phyloP scores from a whole-genome alignment of 23 tunicate species.

The Ascidia mentula region DNA sequence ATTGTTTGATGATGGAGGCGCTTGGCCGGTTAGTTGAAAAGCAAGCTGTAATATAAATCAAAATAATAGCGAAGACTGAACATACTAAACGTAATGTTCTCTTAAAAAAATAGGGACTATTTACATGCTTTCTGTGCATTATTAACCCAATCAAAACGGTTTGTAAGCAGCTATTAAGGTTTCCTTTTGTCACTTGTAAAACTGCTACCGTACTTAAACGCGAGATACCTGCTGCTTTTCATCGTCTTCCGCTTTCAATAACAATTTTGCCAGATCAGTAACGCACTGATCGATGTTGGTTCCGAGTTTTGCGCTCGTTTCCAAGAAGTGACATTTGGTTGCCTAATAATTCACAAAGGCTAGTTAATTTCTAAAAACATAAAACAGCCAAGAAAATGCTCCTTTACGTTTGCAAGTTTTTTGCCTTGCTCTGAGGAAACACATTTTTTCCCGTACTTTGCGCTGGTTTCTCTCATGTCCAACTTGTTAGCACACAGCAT shows the following conservation, averaged over 20 bases:
- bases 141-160: too few relatives aligned
- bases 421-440: constrained; percentile 65
- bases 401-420: constrained; percentile 35
- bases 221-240: constrained; percentile 40
- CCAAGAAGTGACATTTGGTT: constrained; percentile 44
- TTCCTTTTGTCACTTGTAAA: too few relatives aligned
- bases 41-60: constrained; percentile 21
- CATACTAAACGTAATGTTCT: not conserved
- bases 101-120: too few relatives aligned
- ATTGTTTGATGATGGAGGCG: constrained; percentile 6
- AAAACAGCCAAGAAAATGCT: not conserved
- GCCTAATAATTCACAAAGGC: constrained; percentile 15
- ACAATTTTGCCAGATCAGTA: constrained; percentile 39
- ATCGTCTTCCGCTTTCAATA: constrained; percentile 59
- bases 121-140: too few relatives aligned
- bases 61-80: not conserved
- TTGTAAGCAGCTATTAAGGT: too few relatives aligned
- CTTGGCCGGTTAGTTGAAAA: constrained; percentile 51
- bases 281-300: constrained; percentile 52
- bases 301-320: constrained; percentile 60
- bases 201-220: too few relatives aligned
- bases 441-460: constrained; percentile 63
- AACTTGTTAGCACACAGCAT: constrained; percentile 57
- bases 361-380: too few relatives aligned
- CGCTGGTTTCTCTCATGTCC: constrained; percentile 67